phyloP scores from a whole-genome alignment of 2,113 vertebrate genomes.

The Hoplias malabaricus region DNA sequence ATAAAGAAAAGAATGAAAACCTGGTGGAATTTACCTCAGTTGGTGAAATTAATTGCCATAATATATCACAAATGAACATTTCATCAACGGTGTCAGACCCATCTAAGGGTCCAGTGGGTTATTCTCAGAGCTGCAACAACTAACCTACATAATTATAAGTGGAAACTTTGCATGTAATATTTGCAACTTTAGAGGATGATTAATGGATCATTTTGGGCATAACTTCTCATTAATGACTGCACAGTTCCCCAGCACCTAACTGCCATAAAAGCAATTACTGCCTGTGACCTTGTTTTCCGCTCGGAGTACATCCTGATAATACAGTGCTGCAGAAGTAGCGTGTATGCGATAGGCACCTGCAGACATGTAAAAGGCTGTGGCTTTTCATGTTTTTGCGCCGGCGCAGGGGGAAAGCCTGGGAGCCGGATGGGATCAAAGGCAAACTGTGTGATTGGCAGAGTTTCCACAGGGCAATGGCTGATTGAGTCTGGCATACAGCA shows the following conservation, averaged over 20 bases:
- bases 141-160: neutral
- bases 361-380: slow-evolving; percentile 37
- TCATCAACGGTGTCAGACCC: neutral
- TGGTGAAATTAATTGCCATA: neutral
- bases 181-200: neutral
- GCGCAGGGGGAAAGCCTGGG: slow-evolving; percentile 23
- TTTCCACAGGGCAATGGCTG: slow-evolving; percentile 52
- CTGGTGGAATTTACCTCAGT: too few relatives aligned
- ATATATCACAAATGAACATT: neutral
- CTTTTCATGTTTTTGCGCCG: slow-evolving; percentile 43
- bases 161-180: neutral
- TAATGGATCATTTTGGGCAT: slow-evolving; percentile 3
- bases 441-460: slow-evolving; percentile 60
- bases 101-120: neutral
- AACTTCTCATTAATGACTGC: slow-evolving; percentile 12
- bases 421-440: slow-evolving; percentile 50
- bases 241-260: neutral
- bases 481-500: slow-evolving; percentile 54
- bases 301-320: slow-evolving; percentile 37
- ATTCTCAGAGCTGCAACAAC: neutral
- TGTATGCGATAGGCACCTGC: slow-evolving; percentile 48
- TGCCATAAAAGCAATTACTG: slow-evolving; percentile 40
- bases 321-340: slow-evolving; percentile 39
- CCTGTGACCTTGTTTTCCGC: slow-evolving; percentile 50
- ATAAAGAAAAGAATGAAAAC: too few relatives aligned